Percentiles rank a stretch among this genome's conserved stretches.
Evolutionary conservation across 2,113 vertebrate species (phyloP).

Genomic region (Herpailurus yagouaroundi): DNA sequence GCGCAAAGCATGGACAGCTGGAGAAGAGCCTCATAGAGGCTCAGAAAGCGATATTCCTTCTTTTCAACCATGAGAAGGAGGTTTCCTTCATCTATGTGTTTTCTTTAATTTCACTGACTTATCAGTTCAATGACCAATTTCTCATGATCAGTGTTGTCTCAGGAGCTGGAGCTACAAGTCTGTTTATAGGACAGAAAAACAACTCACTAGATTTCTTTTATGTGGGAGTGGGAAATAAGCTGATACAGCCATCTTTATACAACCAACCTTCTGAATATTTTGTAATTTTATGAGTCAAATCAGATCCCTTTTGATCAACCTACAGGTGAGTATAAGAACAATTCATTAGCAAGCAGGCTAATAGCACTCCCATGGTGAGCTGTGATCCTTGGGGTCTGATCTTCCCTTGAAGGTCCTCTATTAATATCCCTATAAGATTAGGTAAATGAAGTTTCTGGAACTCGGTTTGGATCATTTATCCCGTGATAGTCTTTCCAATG

Average conservation of each 20-base stretch:
- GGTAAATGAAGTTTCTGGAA: constrained; percentile 29
- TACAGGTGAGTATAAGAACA: constrained; percentile 3
- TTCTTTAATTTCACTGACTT: constrained; percentile 12
- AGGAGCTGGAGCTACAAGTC: background rate
- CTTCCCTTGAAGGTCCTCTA: background rate
- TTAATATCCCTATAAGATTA: background rate
- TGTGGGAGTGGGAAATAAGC: background rate
- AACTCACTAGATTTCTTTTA: constrained; percentile 19
- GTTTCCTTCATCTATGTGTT: background rate
- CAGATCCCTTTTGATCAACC: constrained; percentile 43
- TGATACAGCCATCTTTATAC: background rate
- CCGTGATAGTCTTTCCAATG: background rate
- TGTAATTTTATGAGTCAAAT: constrained; percentile 45
- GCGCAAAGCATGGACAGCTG: background rate
- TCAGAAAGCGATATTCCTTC: background rate
- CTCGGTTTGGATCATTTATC: background rate
- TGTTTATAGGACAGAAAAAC: constrained; percentile 31
- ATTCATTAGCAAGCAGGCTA: constrained; percentile 20
- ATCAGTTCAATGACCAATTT: background rate
- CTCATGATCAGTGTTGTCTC: background rate
- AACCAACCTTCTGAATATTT: constrained; percentile 46
- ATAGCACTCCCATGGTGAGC: background rate
- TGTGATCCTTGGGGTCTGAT: background rate
- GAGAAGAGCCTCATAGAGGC: background rate
- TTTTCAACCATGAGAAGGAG: background rate